Evolutionary conservation across 2,113 vertebrate genomes (phyloP).

Genomic region (Axis porcinus): DNA sequence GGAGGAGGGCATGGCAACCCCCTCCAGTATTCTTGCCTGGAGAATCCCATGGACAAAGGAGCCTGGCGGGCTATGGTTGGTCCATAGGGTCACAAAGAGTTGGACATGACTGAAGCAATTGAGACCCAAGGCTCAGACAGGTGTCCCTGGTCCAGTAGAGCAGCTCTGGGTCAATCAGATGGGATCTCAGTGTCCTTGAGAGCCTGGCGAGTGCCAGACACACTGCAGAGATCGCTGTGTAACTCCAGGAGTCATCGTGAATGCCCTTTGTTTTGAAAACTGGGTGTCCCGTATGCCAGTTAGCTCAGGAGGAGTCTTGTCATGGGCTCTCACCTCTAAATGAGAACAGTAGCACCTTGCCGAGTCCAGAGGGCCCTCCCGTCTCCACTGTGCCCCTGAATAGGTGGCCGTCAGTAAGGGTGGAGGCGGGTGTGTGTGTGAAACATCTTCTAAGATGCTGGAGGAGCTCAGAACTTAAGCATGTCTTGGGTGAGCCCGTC

Average conservation of each 20-base stretch:
- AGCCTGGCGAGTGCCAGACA: neutral
- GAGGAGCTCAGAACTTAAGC: neutral
- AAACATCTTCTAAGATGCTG: neutral
- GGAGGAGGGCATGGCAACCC: neutral
- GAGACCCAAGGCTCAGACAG: neutral
- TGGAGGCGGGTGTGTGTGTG: fast-evolving
- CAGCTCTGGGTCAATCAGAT: neutral
- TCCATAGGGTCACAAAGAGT: neutral
- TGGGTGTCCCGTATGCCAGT: neutral
- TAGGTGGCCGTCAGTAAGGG: neutral
- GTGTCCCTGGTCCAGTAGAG: neutral
- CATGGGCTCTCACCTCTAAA: neutral
- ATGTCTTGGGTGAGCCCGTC: neutral
- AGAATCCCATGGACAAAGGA: neutral
- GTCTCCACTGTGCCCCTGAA: neutral
- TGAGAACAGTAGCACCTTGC: neutral
- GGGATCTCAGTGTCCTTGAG: neutral
- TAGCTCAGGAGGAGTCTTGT: neutral
- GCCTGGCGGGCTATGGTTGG: neutral
- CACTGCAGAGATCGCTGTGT: neutral
- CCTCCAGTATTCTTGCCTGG: neutral
- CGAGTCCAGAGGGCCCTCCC: neutral
- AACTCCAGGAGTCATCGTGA: neutral
- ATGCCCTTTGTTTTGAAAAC: neutral
- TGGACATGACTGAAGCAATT: neutral